These are phyloP conservation scores for Meliscaeva auricollis DNA, from an alignment of 2,888 invertebrate species.

Conservation along the genomic window DNA sequence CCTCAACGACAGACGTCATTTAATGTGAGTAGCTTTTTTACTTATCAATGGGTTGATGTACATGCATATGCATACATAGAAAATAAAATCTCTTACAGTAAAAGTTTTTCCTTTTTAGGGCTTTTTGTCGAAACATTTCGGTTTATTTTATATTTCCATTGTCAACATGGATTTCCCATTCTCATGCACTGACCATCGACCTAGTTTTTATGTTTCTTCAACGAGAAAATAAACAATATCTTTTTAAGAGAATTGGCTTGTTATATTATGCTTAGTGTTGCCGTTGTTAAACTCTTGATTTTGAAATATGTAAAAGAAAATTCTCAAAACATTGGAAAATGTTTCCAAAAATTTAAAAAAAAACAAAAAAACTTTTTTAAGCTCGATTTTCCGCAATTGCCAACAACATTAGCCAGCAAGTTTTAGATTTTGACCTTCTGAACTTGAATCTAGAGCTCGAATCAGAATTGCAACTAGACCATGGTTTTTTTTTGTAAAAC, in stretches of 20 bases:
- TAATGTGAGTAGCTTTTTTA: constrained; percentile 80
- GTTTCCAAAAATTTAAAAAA: no score
- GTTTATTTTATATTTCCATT: background rate
- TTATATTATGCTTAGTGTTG: constrained; percentile 25
- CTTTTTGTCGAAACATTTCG: background rate
- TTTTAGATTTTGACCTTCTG: no score
- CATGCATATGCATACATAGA: background rate
- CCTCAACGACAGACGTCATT: constrained; percentile 81
- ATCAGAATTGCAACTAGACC: no score
- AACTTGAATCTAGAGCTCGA: no score
- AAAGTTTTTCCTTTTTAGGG: constrained; percentile 42
- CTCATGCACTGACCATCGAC: constrained; percentile 65
- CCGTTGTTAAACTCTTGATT: no score
- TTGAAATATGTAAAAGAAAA: no score
- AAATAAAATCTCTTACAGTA: background rate
- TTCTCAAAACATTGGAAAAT: no score
- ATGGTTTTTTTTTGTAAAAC: no score
- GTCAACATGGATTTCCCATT: constrained; percentile 14
- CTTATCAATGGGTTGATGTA: background rate
- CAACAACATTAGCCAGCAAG: no score
- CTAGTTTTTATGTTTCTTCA: constrained; percentile 29
- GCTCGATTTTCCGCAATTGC: no score
- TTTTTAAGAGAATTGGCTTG: background rate
- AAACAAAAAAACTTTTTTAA: no score
- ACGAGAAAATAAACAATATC: constrained; percentile 11